phyloP scores from a whole-genome alignment of 2,797 vertebrate genomes.

The Aplochiton taeniatus region DNA sequence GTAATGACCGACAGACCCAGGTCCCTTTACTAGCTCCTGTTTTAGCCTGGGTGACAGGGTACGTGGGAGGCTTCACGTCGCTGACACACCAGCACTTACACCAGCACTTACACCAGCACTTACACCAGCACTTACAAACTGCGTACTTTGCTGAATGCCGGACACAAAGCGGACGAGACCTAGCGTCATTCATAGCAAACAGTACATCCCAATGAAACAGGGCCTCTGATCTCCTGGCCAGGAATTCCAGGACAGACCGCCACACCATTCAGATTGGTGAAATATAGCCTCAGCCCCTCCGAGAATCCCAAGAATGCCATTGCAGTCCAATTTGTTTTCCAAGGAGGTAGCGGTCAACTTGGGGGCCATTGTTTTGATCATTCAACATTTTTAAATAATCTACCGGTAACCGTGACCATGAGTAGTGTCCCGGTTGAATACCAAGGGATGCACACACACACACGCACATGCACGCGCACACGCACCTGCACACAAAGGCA shows the following conservation, averaged over 20 bases:
- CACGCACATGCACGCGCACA: conserved; percentile 27
- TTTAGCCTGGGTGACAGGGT: not conserved
- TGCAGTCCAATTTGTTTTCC: conserved; percentile 72
- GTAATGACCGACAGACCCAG: not conserved
- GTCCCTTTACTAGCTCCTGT: not conserved
- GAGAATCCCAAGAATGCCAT: conserved; percentile 83
- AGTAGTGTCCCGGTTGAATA: conserved; percentile 71
- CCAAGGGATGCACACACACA: conserved; percentile 48
- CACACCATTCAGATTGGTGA: conserved; percentile 70
- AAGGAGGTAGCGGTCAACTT: conserved; percentile 41
- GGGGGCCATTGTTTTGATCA: conserved; percentile 76
- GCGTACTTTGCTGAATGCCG: not conserved
- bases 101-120: not conserved
- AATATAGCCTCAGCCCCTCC: conserved; percentile 66
- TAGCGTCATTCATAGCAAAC: conserved; percentile 23
- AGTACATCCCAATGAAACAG: conserved; percentile 77
- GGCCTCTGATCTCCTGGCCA: conserved; percentile 63
- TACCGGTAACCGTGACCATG: conserved; percentile 81
- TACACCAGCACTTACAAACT: not conserved
- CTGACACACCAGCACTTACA: not conserved
- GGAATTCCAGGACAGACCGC: conserved; percentile 59
- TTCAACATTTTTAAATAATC: conserved; percentile 76
- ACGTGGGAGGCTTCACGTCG: not conserved
- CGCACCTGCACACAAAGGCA: conserved; percentile 16
- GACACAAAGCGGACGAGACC: not conserved